Base-by-base conservation (phyloP, 2,888 invertebrate species). In the Rotaria socialis region DNA sequence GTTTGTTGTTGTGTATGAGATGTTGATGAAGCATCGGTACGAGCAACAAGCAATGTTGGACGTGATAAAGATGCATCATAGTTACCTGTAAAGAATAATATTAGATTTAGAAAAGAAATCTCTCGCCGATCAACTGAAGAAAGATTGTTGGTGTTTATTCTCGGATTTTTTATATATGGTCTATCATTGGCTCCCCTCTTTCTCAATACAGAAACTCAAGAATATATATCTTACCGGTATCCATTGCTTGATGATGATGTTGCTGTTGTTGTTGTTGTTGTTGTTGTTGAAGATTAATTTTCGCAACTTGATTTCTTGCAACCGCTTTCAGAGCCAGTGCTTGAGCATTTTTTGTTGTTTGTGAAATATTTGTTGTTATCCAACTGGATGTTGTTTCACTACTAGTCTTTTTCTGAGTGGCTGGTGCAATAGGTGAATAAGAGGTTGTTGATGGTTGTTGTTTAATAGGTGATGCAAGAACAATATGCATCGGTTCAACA, bases 261-360 rank as follows among this genome's bases (percentile, higher is more conserved):
- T 67, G 67, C 5, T 74, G 74, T n/a, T 47, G 47, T 80, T 80
- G 80, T 35, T 60, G 60, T 60, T 60, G 67, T 27, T 67, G 67
- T 67, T 67, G 74, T 47, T 47, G 47, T 80, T 80, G 80, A 47
- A 47, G 47, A 80, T 80, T 80, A 14, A 80, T 47, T 47, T 80
- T 80, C n/a, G 80, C 80, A 43, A 43, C 43, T 80, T 80, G 80
- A 80, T 80, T 80, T 80, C 47, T 5, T 80, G 47, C 80, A 5
- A 80, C 80, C 8, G 80, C 80, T 80, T 47, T 80, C n/a, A 80
- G n/a, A 19, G 80, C 80, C n/a, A 80, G 80, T 47, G 80, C 80
- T 80, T 80, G 80, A 24, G 80, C 80, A 80, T 80, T 80, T 47
- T 80, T 80, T 4, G 80, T 80, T 47, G 80, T 43, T 80, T 80